Evolutionary conservation across 1,140 invertebrate genomes (phyloP), one percentile per base, ranked within the genome.

Genomic region (Drepana arcuata): DNA sequence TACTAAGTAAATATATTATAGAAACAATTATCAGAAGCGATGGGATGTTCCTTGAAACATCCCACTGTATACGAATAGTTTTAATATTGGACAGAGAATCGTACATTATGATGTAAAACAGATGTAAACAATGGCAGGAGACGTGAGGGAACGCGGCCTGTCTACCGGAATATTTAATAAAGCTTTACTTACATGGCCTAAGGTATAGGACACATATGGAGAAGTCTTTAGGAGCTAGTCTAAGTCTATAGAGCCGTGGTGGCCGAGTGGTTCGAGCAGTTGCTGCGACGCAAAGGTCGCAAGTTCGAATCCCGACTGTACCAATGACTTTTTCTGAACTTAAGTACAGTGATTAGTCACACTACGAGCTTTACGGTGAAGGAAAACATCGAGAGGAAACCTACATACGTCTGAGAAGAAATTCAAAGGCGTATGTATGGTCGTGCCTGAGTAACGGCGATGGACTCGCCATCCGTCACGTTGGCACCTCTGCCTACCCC

Each of bases 31-130:
- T 21, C 9, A 5, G 4, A 9, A 5, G 9, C 4, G 18, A 21
- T 21, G 9, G 4, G 18, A 4, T 21, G 18, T 5, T n/a, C 18
- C 18, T 21, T 9, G 4, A 21, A 5, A 32, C 41, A 28, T 13
- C 10, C 31, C 14, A 25, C 14, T 21, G n/a, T 28, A 12, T 24
- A 12, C 15, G 7, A 9, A 21, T 5, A 5, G 13, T 46, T 35
- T 21, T 41, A 34, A 41, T 33, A 40, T 24, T 29, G 25, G 21
- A 38, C 28, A 42, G 30, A 21, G 38, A 36, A 32, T 34, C 46
- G 31, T 36, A 6, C 35, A 53, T 70, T 70, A 59, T 66, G 41
- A 70, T 70, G 66, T 70, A 64, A 66, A 70, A 33, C 44, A 60
- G 51, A 40, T 50, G 55, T 52, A 62, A 63, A 69, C 62, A 69